A percentile compares a stretch with the other conserved stretches of the same genome.
Conservation (phyloP, 1,140 invertebrate genomes). For the Telenomus remus region DNA sequence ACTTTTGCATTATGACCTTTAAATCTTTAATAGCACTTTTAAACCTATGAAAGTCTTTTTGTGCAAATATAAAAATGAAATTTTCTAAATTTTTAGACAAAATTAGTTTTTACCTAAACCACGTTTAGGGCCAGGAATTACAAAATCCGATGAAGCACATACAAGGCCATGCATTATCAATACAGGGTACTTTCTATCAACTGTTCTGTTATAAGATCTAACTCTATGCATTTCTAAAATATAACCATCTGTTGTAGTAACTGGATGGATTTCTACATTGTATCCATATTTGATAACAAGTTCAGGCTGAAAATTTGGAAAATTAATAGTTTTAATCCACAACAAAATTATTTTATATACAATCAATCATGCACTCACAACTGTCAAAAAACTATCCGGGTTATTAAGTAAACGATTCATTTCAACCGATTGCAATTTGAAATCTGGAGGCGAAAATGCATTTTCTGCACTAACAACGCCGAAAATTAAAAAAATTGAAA, state of each 20-base stretch:
- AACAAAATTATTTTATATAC: too few species aligned
- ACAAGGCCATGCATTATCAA: conserved; percentile 46
- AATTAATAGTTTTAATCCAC: too few species aligned
- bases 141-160: conserved; percentile 37
- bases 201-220: not conserved
- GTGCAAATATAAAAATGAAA: not conserved
- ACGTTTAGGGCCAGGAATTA: conserved; percentile 37
- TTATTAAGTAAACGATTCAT: too few species aligned
- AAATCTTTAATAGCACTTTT: too few species aligned
- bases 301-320: conserved; percentile 72
- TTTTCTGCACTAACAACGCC: too few species aligned
- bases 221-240: conserved; percentile 61
- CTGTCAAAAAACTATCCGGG: too few species aligned
- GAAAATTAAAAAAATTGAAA: too few species aligned
- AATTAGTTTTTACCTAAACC: conserved; percentile 27
- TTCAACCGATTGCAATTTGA: too few species aligned
- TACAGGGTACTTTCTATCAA: conserved; percentile 6
- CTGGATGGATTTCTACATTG: conserved; percentile 73
- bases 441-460: too few species aligned
- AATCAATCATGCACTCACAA: too few species aligned
- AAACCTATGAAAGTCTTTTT: not conserved
- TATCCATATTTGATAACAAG: conserved; percentile 78
- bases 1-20: too few species aligned
- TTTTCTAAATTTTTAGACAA: too few species aligned
- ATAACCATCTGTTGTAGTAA: conserved; percentile 76